Percentiles rank a stretch among this genome's conserved stretches.
These are phyloP conservation scores for Orthosia incerta DNA, from an alignment of 2,888 invertebrate species.

Conservation along the genomic window DNA sequence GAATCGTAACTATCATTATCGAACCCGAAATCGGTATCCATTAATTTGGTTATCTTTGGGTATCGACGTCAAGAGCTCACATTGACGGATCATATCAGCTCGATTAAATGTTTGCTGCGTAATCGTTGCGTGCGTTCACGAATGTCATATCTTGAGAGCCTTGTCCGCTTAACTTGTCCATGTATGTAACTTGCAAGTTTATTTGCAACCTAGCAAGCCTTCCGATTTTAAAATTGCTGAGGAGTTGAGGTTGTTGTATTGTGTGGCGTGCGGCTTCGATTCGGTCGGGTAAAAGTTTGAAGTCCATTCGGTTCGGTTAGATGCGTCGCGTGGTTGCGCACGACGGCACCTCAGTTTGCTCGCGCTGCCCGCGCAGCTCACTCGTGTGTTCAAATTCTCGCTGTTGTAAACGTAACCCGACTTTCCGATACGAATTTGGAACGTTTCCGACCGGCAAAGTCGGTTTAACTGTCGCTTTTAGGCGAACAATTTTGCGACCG, in stretches of 20 bases:
- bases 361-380: constrained; percentile 88
- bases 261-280: constrained; percentile 74
- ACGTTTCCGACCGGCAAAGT: constrained; percentile 88
- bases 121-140: constrained; percentile 80
- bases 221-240: constrained; percentile 76
- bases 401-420: constrained; percentile 69
- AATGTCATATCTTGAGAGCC: constrained; percentile 85
- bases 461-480: constrained; percentile 86
- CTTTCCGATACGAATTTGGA: constrained; percentile 85
- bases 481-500: constrained; percentile 80
- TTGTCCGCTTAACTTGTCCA: constrained; percentile 85
- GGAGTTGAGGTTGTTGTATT: constrained; percentile 63
- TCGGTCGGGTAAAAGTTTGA: constrained; percentile 88
- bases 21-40: constrained; percentile 51
- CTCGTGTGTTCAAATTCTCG: constrained; percentile 79
- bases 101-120: constrained; percentile 74
- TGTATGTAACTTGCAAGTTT: constrained; percentile 85
- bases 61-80: constrained; percentile 64
- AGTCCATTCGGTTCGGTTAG: constrained; percentile 83
- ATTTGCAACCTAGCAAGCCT: constrained; percentile 84
- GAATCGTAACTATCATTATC: constrained; percentile 60
- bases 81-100: constrained; percentile 72
- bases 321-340: constrained; percentile 83
- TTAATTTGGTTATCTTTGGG: constrained; percentile 69
- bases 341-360: constrained; percentile 85